Base-by-base conservation (phyloP, 2,797 vertebrate genomes). In the Propithecus perrieri region DNA sequence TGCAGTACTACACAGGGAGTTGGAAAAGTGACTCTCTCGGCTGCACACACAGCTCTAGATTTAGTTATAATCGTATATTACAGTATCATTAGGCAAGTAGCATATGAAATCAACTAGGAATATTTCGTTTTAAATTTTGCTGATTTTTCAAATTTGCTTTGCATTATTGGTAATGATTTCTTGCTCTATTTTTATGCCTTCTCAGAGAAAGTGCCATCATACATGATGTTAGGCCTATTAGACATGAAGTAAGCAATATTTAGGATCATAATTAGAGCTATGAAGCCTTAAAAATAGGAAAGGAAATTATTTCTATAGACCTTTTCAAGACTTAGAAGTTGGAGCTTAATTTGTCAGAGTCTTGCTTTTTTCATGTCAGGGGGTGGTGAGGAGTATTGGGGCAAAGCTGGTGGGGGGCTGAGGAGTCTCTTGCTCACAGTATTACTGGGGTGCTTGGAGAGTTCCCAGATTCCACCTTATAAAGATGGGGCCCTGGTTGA, bases 91-190 rank as follows among this genome's bases (percentile, higher is more conserved):
- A 98, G 97, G 90, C 96, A 90, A 97, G 96, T 65, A 97, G 98
- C 96, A 96, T 75, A 80, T 98, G 97, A 98, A 98, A 98, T 97
- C 97, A 98, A 97, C 97, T 91, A 97, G 97, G 93, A 97, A 96
- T 92, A 96, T 98, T 98, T 98, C 90, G 53, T 97, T 98, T 97
- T 97, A 98, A 98, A 98, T 98, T 98, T 98, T 98, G 98, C 98
- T 98, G 98, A 98, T 98, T 98, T 98, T 98, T 98, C 98, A 98
- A 94, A 98, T 98, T 98, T 98, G 97, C 97, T 97, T 98, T 98
- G 93, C 97, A 92, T 98, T 98, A 98, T 97, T 97, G 92, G 94
- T 98, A 98, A 98, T 97, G 97, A 98, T 98, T 98, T 98, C 97
- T 98, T 97, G 65, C 92, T 94, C 97, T 91, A 63, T 89, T 98